Evolutionary conservation across 2,797 vertebrate genomes (phyloP).

Genomic region (Ispidina lecontei): DNA sequence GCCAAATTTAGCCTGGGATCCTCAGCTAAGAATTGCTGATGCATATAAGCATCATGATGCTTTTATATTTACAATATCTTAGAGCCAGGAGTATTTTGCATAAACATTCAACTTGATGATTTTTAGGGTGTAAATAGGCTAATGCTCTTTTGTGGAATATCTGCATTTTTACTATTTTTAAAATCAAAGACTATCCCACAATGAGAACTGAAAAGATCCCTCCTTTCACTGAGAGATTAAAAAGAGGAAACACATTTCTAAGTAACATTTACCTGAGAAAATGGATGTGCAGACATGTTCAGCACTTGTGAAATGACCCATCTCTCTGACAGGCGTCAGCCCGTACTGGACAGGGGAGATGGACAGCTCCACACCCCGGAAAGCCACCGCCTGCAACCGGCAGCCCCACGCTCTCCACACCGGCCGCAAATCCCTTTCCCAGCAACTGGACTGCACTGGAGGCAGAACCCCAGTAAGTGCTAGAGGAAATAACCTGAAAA

Average conservation of each 20-base stretch:
- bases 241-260: neutral
- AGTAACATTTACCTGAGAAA: neutral
- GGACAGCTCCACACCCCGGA: conserved; percentile 74
- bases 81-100: neutral
- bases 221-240: neutral
- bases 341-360: conserved; percentile 83
- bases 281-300: rapidly evolving
- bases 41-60: neutral
- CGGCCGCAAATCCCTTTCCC: conserved; percentile 89
- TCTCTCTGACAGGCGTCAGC: conserved; percentile 78
- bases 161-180: neutral
- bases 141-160: neutral
- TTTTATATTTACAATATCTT: neutral
- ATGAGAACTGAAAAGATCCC: neutral
- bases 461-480: conserved; percentile 76
- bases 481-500: neutral
- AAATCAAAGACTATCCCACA: rapidly evolving
- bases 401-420: conserved; percentile 77
- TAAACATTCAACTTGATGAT: neutral
- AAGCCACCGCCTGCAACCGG: conserved; percentile 33
- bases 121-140: neutral
- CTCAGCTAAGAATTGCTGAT: neutral
- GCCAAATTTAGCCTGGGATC: neutral
- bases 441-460: conserved; percentile 87
- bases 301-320: rapidly evolving